phyloP scores from a whole-genome alignment of 2,113 vertebrate genomes.

The Scopus umbretta region DNA sequence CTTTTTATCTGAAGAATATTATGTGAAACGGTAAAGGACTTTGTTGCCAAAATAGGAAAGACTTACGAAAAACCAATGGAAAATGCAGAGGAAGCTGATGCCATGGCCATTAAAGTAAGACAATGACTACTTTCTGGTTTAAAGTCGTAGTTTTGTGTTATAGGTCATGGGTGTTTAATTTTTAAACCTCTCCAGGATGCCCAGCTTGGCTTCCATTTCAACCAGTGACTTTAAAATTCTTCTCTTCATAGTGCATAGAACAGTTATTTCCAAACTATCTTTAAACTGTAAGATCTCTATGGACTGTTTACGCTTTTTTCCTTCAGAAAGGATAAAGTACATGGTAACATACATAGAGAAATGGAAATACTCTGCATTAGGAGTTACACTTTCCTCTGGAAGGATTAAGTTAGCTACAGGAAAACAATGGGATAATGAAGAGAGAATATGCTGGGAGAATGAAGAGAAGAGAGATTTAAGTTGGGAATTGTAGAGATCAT shows the following conservation, averaged over 20 bases:
- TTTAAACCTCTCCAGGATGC: neutral
- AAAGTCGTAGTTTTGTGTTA: neutral
- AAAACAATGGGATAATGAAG: neutral
- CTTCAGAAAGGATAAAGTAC: neutral
- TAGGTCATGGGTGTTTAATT: neutral
- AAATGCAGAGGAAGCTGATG: slow-evolving; percentile 85
- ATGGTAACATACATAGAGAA: neutral
- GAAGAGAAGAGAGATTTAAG: neutral
- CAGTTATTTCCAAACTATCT: neutral
- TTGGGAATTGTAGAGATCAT: neutral
- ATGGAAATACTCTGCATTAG: neutral
- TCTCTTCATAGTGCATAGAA: neutral
- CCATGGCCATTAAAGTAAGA: slow-evolving; percentile 90
- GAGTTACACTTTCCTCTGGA: neutral
- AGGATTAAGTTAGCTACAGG: neutral
- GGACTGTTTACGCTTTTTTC: no score
- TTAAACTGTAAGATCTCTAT: neutral
- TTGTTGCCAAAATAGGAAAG: slow-evolving; percentile 95
- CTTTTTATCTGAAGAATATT: slow-evolving; percentile 80
- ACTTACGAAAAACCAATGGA: slow-evolving; percentile 86
- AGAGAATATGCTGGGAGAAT: neutral
- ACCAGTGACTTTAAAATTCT: neutral
- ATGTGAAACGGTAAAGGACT: slow-evolving; percentile 96
- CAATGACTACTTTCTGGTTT: neutral
- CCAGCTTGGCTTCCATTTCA: neutral